These are phyloP conservation scores for Contarinia nasturtii DNA, from an alignment of 1,140 invertebrate genomes.

Conservation along the genomic window DNA sequence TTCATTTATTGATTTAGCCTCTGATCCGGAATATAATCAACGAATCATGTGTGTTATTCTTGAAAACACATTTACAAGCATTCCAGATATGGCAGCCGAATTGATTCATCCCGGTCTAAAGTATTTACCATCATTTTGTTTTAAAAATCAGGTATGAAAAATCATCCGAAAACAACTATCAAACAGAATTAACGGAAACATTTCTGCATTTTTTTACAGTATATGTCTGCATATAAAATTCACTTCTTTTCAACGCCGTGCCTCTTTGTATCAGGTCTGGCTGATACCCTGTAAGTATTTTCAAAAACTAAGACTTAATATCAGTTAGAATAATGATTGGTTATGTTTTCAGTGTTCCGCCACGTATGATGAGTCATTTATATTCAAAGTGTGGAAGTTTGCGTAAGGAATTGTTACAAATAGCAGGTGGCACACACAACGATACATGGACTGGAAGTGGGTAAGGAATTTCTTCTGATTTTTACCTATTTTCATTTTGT, in stretches of 20 bases:
- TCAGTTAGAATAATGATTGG: no score
- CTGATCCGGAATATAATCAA: constrained; percentile 44
- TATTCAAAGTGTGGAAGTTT: constrained; percentile 46
- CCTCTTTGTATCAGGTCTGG: constrained; percentile 61
- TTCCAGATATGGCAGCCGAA: constrained; percentile 77
- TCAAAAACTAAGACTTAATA: no score
- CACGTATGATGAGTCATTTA: constrained; percentile 65
- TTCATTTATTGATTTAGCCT: constrained; percentile 68
- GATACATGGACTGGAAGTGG: constrained; percentile 55
- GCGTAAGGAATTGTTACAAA: constrained; percentile 47
- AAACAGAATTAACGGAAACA: no score
- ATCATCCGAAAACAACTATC: no score
- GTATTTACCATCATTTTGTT: constrained; percentile 52
- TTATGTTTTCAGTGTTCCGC: constrained; percentile 10
- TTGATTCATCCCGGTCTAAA: constrained; percentile 46
- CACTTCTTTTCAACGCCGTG: constrained; percentile 42
- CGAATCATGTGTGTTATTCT: constrained; percentile 72
- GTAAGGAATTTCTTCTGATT: constrained; percentile 7
- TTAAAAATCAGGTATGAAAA: constrained; percentile 59
- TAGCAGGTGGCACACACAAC: constrained; percentile 65
- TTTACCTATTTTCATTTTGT: background rate
- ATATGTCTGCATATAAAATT: constrained; percentile 49
- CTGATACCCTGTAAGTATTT: constrained; percentile 39
- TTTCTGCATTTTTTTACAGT: constrained; percentile 40
- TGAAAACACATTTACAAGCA: constrained; percentile 90